phyloP scores from a whole-genome alignment of 2,113 vertebrate genomes.

The Tenrec ecaudatus region DNA sequence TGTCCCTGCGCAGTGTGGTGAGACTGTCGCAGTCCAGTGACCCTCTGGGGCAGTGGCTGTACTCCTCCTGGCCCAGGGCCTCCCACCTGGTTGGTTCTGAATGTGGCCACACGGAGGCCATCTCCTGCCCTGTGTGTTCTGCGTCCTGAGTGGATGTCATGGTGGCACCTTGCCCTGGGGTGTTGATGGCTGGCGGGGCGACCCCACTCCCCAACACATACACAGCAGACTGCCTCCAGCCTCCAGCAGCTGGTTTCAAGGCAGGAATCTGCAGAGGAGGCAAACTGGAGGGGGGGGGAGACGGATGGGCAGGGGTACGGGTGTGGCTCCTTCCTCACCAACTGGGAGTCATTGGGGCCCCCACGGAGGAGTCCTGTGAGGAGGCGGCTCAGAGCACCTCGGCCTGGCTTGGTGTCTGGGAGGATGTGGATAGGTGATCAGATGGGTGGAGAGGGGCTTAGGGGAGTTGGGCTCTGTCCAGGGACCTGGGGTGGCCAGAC shows the following conservation, averaged over 20 bases:
- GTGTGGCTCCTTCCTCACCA: background rate
- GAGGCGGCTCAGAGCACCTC: too few relatives aligned
- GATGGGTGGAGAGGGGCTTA: background rate
- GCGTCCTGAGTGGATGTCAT: background rate
- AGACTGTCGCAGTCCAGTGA: too few relatives aligned
- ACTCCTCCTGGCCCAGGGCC: too few relatives aligned
- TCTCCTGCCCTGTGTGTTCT: background rate
- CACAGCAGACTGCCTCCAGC: too few relatives aligned
- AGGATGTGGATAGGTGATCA: too few relatives aligned
- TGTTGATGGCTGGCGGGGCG: background rate
- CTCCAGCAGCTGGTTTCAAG: background rate
- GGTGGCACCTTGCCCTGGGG: background rate
- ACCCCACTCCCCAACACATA: too few relatives aligned
- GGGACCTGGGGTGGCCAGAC: background rate
- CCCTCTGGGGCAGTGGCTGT: background rate
- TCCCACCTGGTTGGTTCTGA: background rate
- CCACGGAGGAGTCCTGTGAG: too few relatives aligned
- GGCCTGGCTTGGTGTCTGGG: too few relatives aligned
- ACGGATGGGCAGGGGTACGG: background rate
- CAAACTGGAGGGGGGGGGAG: background rate
- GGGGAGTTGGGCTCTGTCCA: background rate
- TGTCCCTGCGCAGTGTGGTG: background rate
- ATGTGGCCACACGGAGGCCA: too few relatives aligned
- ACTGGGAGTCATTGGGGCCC: background rate
- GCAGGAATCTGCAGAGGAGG: background rate